A percentile compares a stretch with the other conserved stretches of the same genome.
Conservation (phyloP, 1,140 invertebrate species). For the Zaprionus taronus region DNA sequence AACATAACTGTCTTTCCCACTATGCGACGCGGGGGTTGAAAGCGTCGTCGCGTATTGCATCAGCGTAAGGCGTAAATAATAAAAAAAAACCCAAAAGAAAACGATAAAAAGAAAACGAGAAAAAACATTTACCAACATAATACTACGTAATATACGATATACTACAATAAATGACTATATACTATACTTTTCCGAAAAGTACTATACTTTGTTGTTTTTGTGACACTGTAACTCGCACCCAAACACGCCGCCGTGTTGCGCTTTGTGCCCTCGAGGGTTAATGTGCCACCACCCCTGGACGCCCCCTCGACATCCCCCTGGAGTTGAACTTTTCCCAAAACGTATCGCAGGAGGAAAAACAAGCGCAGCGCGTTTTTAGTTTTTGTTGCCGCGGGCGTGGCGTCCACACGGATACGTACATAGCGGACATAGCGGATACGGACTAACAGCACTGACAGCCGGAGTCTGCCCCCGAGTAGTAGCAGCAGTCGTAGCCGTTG, state of each 20-base stretch:
- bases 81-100: background rate
- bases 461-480: background rate
- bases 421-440: constrained; percentile 13
- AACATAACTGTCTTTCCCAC: constrained; percentile 12
- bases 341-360: constrained; percentile 55
- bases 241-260: constrained; percentile 47
- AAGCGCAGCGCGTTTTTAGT: constrained; percentile 71
- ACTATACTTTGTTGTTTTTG: too few relatives aligned
- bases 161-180: too few relatives aligned
- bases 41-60: constrained; percentile 24
- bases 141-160: constrained; percentile 1
- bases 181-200: too few relatives aligned
- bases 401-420: constrained; percentile 42
- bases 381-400: constrained; percentile 75
- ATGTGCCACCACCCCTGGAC: constrained; percentile 5
- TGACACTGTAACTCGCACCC: constrained; percentile 16
- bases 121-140: constrained; percentile 3
- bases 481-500: background rate
- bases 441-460: constrained; percentile 10
- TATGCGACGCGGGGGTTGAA: constrained; percentile 42
- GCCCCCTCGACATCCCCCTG: background rate
- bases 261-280: constrained; percentile 31
- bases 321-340: constrained; percentile 2
- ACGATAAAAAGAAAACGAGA: constrained; percentile 8
- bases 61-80: constrained; percentile 37